phyloP scores from a whole-genome alignment of 2,888 invertebrate species.

The Calameuta filiformis region DNA sequence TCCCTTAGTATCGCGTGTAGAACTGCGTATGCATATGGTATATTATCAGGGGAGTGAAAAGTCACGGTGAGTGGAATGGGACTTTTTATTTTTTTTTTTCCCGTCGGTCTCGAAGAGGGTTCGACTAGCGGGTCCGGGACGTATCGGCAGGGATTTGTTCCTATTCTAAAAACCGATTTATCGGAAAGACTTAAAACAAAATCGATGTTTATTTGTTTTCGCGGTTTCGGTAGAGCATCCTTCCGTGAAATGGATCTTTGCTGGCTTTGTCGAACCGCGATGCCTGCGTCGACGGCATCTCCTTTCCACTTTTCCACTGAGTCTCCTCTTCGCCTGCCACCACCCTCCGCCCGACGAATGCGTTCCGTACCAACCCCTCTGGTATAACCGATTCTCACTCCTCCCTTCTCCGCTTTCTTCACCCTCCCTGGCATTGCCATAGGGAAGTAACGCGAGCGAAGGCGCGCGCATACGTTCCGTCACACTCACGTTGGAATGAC shows the following conservation, averaged over 20 bases:
- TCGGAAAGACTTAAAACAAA: constrained; percentile 46
- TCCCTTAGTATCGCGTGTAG: background rate
- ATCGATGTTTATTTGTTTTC: constrained; percentile 56
- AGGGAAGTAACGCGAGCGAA: background rate
- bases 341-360: constrained; percentile 19
- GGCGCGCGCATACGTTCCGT: constrained; percentile 5
- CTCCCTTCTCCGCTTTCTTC: constrained; percentile 19
- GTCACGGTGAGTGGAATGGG: background rate
- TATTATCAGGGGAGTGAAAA: background rate
- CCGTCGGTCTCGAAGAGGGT: background rate
- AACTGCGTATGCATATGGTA: background rate
- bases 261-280: constrained; percentile 3
- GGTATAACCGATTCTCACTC: background rate
- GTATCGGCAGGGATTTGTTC: background rate
- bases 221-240: constrained; percentile 49
- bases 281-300: constrained; percentile 6
- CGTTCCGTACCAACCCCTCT: background rate
- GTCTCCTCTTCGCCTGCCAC: constrained; percentile 20
- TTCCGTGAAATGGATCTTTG: constrained; percentile 51
- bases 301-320: constrained; percentile 25
- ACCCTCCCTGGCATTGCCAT: background rate
- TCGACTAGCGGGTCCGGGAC: background rate
- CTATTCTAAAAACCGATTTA: constrained; percentile 18
- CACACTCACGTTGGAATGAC: constrained; percentile 35
- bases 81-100: background rate